These are phyloP conservation scores for Sebastes fasciatus DNA, from an alignment of 2,113 vertebrate species.

Conservation along the genomic window DNA sequence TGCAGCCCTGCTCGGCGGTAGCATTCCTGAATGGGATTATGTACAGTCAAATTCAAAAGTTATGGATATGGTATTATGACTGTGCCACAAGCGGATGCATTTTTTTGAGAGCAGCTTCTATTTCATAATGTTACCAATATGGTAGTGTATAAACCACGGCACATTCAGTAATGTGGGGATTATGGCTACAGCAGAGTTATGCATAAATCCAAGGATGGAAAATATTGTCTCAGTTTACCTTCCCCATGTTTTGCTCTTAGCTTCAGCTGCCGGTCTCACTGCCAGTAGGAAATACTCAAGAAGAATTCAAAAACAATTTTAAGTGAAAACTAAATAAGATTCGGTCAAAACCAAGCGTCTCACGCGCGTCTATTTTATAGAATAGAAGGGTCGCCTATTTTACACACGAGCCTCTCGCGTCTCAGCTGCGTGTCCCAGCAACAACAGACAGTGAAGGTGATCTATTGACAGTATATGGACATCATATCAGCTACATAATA, in stretches of 20 bases:
- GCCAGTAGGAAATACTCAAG: background rate
- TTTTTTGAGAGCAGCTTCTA: conserved; percentile 43
- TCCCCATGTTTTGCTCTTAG: conserved; percentile 1
- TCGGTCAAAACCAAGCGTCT: too few relatives aligned
- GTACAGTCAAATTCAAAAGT: conserved; percentile 53
- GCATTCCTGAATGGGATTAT: conserved; percentile 62
- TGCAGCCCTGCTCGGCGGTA: conserved; percentile 22
- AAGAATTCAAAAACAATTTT: background rate
- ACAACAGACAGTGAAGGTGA: too few relatives aligned
- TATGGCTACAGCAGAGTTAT: conserved; percentile 37
- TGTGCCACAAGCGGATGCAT: conserved; percentile 39
- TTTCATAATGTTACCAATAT: conserved; percentile 47
- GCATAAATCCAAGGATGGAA: conserved; percentile 21
- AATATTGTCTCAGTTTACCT: conserved; percentile 32
- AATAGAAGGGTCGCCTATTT: too few relatives aligned
- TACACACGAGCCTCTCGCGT: too few relatives aligned
- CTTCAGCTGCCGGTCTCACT: background rate
- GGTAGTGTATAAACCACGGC: conserved; percentile 40
- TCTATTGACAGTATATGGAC: too few relatives aligned
- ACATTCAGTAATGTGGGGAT: conserved; percentile 40
- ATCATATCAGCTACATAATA: too few relatives aligned
- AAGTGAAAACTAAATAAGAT: background rate
- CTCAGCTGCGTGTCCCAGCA: too few relatives aligned
- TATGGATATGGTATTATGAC: conserved; percentile 54
- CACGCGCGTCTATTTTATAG: too few relatives aligned